Base-by-base conservation (phyloP, 2,888 invertebrate genomes). In the Mycalesis mineus region DNA sequence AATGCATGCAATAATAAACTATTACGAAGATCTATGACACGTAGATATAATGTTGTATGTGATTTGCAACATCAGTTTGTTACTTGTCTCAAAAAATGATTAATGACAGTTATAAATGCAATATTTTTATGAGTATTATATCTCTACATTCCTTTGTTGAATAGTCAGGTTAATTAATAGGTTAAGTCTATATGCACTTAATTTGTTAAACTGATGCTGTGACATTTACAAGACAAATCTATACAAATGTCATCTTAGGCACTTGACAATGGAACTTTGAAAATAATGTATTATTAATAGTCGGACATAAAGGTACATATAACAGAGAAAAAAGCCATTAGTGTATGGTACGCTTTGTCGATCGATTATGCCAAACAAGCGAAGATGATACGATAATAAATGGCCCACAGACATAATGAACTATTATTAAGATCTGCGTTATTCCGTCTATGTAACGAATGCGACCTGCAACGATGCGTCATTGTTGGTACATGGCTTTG, bases 381-480 rank as follows among this genome's bases (percentile, higher is more conserved):
- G 47, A 17, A 52, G 37, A 47, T 58, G 51, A 52, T 55, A 54
- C 22, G 48, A 56, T 58, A 57, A 53, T 53, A 62, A 64, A 64
- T 65, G 61, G 50, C 62, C 57, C 56, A 60, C 60, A 59, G 52
- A 61, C 62, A 67, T 66, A 66, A 70, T 67, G 62, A 67, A 64
- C 62, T 67, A 63, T 70, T 70, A 67, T 64, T 65, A 65, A 66
- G 61, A 68, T 65, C 63, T 65, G 67, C 64, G 66, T 53, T 60
- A 54, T 28, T 41, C 33, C 54, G 37, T n/a, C 45, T 14, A 55
- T 55, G 17, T 51, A 33, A 51, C 22, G 22, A 41, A 54, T 42
- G 22, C 31, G 47, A 57, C 17, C 41, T 52, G 54, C 36, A 51
- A 39, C 29, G 41, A 44, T 29, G 44, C 47, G 15, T 54, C 31